Base-by-base conservation (phyloP, 2,888 invertebrate species). In the Proisotoma minuta region DNA sequence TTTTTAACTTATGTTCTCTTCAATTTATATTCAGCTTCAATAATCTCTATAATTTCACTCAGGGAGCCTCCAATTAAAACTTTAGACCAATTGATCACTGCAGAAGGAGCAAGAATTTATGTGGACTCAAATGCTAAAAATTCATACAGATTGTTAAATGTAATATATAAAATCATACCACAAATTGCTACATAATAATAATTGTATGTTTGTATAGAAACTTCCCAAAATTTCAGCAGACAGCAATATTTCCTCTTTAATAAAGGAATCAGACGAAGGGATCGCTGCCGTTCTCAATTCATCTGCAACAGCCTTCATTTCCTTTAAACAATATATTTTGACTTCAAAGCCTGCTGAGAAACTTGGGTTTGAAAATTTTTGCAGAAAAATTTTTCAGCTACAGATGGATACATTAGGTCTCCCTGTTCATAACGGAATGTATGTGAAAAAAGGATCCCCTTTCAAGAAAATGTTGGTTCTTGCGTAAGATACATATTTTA, bases 371-470 rank as follows among this genome's bases (percentile, higher is more conserved):
- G 18, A 12, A 43, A n/a, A 5, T 5, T 43, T 43, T 43, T 43
- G 43, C 43, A 4, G 20, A 12, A 12, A 15, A 4, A 43, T 43
- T 43, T 12, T 20, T n/a, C 18, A 5, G 10, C 15, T 43, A 18
- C 5, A 43, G 18, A 5, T 43, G 5, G 43, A 43, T n/a, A 4
- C 18, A 4, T 18, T 18, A n/a, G 43, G 43, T 12, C 20, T 43
- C 18, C 43, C 43, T n/a, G 43, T 43, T 20, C 20, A 43, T 43
- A 43, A 43, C 20, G 43, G 43, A n/a, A 43, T 43, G 43, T 43
- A 43, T n/a, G 43, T 43, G 10, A 43, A 43, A n/a, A 43, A 43
- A 43, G 18, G 20, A 18, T 43, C 43, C 10, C 43, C 43, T 4
- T 43, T 43, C 18, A 43, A n/a, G 20, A 43, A 43, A 43, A 18